phyloP scores from a whole-genome alignment of 2,797 vertebrate genomes.

The Eulemur coronatus region DNA sequence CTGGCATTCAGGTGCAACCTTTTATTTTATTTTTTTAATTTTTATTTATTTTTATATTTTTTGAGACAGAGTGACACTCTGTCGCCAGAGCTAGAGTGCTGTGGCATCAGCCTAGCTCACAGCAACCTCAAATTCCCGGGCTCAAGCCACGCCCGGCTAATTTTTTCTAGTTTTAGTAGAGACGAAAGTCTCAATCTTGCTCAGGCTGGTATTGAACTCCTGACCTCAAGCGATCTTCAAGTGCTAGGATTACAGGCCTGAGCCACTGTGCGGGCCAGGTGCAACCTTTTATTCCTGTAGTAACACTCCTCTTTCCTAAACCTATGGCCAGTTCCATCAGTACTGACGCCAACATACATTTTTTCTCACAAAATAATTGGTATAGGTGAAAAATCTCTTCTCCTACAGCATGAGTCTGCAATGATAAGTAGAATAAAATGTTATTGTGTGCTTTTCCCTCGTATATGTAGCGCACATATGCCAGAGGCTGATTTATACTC shows the following conservation, averaged over 20 bases:
- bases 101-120: too few relatives aligned
- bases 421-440: neutral
- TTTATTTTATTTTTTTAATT: neutral
- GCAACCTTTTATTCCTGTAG: neutral
- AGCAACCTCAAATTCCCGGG: too few relatives aligned
- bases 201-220: too few relatives aligned
- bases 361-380: constrained; percentile 29
- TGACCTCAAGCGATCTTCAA: too few relatives aligned
- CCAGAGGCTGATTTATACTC: neutral
- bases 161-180: too few relatives aligned
- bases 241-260: too few relatives aligned
- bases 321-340: neutral
- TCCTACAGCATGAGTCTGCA: neutral
- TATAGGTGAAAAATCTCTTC: constrained; percentile 20
- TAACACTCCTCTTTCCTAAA: neutral
- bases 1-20: neutral
- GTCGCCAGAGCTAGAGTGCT: too few relatives aligned
- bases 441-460: neutral
- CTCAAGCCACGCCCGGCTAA: too few relatives aligned
- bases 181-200: too few relatives aligned
- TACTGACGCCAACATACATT: neutral
- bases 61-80: too few relatives aligned
- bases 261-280: too few relatives aligned
- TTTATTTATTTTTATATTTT: too few relatives aligned
- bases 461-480: neutral